These are phyloP conservation scores for Petrocephalus microphthalmus DNA, from an alignment of 2,113 vertebrate genomes.

Conservation along the genomic window DNA sequence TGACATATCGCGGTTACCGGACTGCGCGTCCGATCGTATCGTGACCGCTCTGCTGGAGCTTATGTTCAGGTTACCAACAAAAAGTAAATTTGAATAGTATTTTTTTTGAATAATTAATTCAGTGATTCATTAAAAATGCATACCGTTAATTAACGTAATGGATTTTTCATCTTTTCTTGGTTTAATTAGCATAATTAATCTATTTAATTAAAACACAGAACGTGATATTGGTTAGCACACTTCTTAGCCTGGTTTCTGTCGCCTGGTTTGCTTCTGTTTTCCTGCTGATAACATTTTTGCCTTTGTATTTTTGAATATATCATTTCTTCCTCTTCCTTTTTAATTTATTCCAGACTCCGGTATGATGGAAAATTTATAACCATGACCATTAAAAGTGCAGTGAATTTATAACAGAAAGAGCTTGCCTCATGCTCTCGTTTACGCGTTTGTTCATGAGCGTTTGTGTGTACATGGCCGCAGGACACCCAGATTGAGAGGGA, in stretches of 20 bases:
- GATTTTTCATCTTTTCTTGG: slow-evolving; percentile 26
- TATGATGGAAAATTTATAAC: background rate
- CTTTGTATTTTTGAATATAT: slow-evolving; percentile 27
- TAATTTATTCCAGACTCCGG: background rate
- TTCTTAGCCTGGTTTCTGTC: slow-evolving; percentile 24
- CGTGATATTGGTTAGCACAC: background rate
- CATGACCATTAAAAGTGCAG: background rate
- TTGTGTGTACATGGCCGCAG: slow-evolving; percentile 46
- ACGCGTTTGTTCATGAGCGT: slow-evolving; percentile 1
- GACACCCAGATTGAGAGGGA: slow-evolving; percentile 87
- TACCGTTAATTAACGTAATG: slow-evolving; percentile 43
- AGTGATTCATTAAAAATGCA: slow-evolving; percentile 50
- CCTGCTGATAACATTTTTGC: slow-evolving; percentile 32
- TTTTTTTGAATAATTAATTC: slow-evolving; percentile 47
- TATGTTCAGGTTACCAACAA: slow-evolving; percentile 11
- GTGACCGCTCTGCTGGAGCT: background rate
- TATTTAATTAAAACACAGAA: slow-evolving; percentile 49
- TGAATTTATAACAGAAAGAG: background rate
- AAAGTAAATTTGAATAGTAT: slow-evolving; percentile 16
- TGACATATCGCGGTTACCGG: background rate
- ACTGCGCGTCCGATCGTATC: background rate
- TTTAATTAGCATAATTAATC: slow-evolving; percentile 55
- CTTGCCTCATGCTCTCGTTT: background rate
- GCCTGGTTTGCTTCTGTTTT: slow-evolving; percentile 15
- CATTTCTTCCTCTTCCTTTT: background rate